These are phyloP conservation scores for Morpho helenor DNA, from an alignment of 2,888 invertebrate species.

Conservation along the genomic window DNA sequence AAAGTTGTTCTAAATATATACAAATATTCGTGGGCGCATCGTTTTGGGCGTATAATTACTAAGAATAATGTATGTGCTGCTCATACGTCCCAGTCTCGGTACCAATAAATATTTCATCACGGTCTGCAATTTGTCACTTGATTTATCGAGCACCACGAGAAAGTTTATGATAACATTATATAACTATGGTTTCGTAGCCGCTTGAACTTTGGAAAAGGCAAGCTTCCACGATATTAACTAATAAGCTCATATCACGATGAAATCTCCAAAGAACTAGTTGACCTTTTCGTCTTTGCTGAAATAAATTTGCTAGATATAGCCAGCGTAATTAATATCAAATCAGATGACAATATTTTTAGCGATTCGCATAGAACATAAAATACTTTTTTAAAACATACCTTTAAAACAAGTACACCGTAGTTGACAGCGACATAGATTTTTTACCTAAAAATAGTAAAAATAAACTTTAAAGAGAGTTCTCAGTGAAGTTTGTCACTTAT, in stretches of 20 bases:
- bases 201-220: constrained; percentile 19
- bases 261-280: constrained; percentile 3
- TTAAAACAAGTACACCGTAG: too few relatives aligned
- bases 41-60: not conserved
- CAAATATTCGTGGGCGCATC: too few relatives aligned
- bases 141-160: constrained; percentile 21
- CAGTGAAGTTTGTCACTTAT: too few relatives aligned
- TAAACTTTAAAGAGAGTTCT: too few relatives aligned
- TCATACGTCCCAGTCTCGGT: constrained; percentile 7
- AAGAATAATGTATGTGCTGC: constrained; percentile 1
- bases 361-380: too few relatives aligned
- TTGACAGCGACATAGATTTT: too few relatives aligned
- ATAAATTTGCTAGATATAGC: not conserved
- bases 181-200: constrained; percentile 14
- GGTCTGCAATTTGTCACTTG: constrained; percentile 22
- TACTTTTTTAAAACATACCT: too few relatives aligned
- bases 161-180: constrained; percentile 18
- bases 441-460: too few relatives aligned
- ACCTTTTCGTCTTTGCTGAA: not conserved
- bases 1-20: too few relatives aligned
- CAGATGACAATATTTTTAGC: too few relatives aligned
- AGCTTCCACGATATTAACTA: constrained; percentile 9
- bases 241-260: constrained; percentile 9
- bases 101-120: constrained; percentile 17
- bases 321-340: too few relatives aligned